phyloP scores from a whole-genome alignment of 2,113 vertebrate genomes.

The Perognathus longimembris region DNA sequence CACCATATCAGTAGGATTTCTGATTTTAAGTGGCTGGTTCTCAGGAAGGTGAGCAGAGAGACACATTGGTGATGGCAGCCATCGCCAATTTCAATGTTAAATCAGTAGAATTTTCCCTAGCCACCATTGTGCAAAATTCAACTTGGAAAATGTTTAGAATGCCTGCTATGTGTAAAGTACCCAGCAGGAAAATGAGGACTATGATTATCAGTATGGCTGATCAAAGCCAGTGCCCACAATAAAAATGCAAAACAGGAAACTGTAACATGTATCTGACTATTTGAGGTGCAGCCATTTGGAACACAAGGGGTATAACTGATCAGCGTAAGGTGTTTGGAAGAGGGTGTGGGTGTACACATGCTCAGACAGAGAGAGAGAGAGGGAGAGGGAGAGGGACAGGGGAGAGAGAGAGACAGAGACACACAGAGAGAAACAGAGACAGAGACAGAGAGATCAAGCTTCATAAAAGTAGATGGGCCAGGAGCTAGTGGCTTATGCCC shows the following conservation, averaged over 20 bases:
- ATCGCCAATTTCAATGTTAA: not conserved
- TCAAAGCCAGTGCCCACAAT: constrained; percentile 70
- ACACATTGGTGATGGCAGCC: not conserved
- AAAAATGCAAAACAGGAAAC: constrained; percentile 76
- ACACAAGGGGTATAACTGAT: not conserved
- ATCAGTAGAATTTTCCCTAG: not conserved
- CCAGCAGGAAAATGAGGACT: constrained; percentile 58
- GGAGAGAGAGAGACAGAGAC: no score
- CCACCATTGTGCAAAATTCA: not conserved
- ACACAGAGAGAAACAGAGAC: no score
- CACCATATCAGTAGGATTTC: not conserved
- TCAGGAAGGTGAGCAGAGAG: not conserved
- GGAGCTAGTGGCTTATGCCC: no score
- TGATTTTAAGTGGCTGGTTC: not conserved
- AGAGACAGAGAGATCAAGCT: no score
- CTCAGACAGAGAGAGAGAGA: no score
- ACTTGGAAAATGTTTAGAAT: not conserved
- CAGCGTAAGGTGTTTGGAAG: not conserved
- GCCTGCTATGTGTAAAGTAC: not conserved
- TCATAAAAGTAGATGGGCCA: no score
- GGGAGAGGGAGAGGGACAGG: no score
- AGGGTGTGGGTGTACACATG: not conserved
- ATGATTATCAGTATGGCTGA: constrained; percentile 45
- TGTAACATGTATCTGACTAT: constrained; percentile 20
- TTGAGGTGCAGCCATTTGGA: constrained; percentile 59